phyloP scores from a whole-genome alignment of 2,113 vertebrate species.

The Hirundichthys speculiger region DNA sequence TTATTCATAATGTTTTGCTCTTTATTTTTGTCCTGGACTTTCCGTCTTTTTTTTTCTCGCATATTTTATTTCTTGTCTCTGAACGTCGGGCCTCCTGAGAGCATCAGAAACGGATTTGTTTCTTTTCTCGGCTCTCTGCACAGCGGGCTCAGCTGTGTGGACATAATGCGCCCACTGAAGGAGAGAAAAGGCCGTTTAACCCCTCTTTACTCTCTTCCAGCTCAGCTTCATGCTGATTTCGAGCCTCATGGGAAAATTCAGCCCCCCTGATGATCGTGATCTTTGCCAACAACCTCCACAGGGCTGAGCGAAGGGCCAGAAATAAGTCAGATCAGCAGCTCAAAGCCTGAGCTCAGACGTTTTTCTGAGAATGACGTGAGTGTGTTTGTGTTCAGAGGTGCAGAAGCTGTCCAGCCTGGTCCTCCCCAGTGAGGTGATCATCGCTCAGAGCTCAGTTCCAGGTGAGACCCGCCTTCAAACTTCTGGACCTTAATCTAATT shows the following conservation, averaged over 20 bases:
- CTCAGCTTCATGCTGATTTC: not conserved
- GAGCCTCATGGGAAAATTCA: not conserved
- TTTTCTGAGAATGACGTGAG: not conserved
- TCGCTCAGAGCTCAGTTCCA: slow-evolving; percentile 96
- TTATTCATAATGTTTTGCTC: no score
- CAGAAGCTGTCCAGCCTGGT: slow-evolving; percentile 97
- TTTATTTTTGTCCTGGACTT: no score
- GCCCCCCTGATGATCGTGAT: not conserved
- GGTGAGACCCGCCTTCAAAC: slow-evolving; percentile 31
- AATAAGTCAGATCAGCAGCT: not conserved
- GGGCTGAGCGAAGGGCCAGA: not conserved
- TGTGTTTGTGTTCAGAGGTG: slow-evolving; percentile 82
- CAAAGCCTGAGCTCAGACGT: not conserved
- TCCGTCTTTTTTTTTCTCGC: no score
- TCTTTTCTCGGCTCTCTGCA: no score
- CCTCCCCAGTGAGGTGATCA: slow-evolving; percentile 94
- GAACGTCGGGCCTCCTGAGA: no score
- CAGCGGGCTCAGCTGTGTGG: not conserved
- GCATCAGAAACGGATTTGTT: no score
- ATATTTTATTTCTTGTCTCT: no score
- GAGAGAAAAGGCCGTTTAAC: not conserved
- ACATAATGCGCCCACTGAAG: not conserved
- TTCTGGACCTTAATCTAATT: not conserved
- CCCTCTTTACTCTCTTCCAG: no score
- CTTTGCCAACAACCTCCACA: not conserved